A percentile compares a stretch with the other conserved stretches of the same genome.
Conservation (phyloP, 2,888 invertebrate genomes). For the Ennomos fuscantarius region DNA sequence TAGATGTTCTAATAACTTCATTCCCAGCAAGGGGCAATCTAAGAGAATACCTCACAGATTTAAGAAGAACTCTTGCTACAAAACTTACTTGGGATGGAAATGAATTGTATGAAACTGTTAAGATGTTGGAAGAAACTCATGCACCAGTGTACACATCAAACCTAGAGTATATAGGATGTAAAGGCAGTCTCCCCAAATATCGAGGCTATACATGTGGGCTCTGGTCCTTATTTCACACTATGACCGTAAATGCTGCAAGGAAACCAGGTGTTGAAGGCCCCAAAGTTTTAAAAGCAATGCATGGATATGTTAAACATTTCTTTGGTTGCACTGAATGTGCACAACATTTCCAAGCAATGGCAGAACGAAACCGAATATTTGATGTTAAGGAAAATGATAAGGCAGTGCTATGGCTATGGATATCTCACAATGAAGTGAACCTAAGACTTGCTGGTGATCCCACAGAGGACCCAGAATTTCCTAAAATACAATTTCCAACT, state of each 20-base stretch:
- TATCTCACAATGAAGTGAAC: slow-evolving; percentile 97
- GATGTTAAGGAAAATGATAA: slow-evolving; percentile 90
- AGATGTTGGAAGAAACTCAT: slow-evolving; percentile 78
- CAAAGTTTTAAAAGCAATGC: slow-evolving; percentile 92
- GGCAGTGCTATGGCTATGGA: slow-evolving; percentile 96
- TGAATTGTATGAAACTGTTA: slow-evolving; percentile 85
- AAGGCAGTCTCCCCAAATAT: slow-evolving; percentile 89
- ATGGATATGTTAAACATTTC: slow-evolving; percentile 95
- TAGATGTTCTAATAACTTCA: slow-evolving; percentile 89
- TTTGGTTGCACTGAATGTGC: slow-evolving; percentile 97
- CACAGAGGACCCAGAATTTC: slow-evolving; percentile 95
- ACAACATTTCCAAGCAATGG: slow-evolving; percentile 95
- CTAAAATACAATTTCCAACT: slow-evolving; percentile 95
- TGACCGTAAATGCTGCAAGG: slow-evolving; percentile 91
- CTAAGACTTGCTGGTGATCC: slow-evolving; percentile 92
- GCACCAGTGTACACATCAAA: slow-evolving; percentile 84
- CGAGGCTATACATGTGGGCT: slow-evolving; percentile 97
- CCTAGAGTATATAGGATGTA: slow-evolving; percentile 91
- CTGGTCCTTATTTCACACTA: slow-evolving; percentile 97
- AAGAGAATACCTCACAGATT: slow-evolving; percentile 86
- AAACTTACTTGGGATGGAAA: slow-evolving; percentile 84
- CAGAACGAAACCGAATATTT: slow-evolving; percentile 88
- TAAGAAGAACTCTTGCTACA: slow-evolving; percentile 81
- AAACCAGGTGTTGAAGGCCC: slow-evolving; percentile 83
- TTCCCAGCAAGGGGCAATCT: slow-evolving; percentile 92